Percentiles rank a stretch among this genome's conserved stretches.
Conservation (phyloP, 2,797 vertebrate genomes). For the Ptychobarbus kaznakovi region DNA sequence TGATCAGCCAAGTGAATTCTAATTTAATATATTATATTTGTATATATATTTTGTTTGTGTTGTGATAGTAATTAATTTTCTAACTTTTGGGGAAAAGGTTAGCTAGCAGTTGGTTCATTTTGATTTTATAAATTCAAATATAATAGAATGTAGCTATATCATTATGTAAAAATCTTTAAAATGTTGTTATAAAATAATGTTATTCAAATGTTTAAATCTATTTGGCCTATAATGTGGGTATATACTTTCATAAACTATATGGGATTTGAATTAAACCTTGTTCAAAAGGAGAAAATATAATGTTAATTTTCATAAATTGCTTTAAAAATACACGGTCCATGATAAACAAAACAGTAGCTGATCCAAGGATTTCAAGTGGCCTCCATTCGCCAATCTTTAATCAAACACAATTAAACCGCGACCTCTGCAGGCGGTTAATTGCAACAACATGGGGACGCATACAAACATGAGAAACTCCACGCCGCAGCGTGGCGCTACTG, state of each 20-base stretch:
- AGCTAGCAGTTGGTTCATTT: neutral
- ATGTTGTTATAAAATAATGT: neutral
- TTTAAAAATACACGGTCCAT: neutral
- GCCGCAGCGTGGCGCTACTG: slow-evolving; percentile 23
- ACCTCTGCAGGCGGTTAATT: slow-evolving; percentile 40
- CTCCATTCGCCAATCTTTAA: slow-evolving; percentile 6
- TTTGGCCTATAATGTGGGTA: neutral
- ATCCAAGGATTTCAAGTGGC: neutral
- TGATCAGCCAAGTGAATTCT: too few species aligned
- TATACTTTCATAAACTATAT: neutral
- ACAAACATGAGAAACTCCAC: neutral
- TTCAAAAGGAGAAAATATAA: neutral
- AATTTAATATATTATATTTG: neutral
- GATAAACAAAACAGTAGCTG: slow-evolving; percentile 1
- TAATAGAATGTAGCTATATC: neutral
- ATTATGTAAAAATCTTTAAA: too few species aligned
- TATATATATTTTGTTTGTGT: neutral
- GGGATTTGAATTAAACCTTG: neutral
- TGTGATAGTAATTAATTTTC: neutral
- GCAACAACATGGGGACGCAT: neutral
- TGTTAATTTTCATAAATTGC: neutral
- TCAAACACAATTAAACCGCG: slow-evolving; percentile 33
- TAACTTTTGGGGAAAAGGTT: neutral
- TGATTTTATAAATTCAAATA: neutral
- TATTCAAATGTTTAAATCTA: neutral